Base-by-base conservation (phyloP, 2,797 vertebrate species). In the Pipistrellus nathusii region DNA sequence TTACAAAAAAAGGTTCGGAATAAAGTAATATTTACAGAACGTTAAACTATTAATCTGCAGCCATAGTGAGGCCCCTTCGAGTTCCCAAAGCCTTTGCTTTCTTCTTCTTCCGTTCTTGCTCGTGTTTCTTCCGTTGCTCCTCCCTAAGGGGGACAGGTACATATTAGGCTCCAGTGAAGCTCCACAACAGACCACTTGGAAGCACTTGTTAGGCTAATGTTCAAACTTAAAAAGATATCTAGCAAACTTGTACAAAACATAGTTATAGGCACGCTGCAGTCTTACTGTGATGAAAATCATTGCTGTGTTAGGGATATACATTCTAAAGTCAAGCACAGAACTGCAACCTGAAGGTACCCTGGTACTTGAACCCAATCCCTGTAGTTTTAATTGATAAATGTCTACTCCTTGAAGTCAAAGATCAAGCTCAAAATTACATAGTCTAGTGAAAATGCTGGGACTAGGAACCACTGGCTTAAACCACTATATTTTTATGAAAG, bases 61-160 rank as follows among this genome's bases (percentile, higher is more conserved):
- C 96, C 91, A 98, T 92, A 75, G 97, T 91, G 0, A 99, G 95
- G n/a, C 99, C 99, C 98, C 99, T 98, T 23, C 98, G 98, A 3
- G 98, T 98, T 66, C 98, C 98, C 0, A 99, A 97, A 78, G 98
- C n/a, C 30, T 96, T 98, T 73, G 98, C 98, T 82, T 99, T 99
- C 97, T 99, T 99, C 97, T 99, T 98, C 96, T 99, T 99, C 55
- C 99, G 98, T 78, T 96, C 98, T 75, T 98, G 98, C 6, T 84
- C 88, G 0, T 98, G 98, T 89, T 98, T 98, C 17, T 96, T 97
- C 71, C 99, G 98, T 32, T 99, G 98, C 41, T 98, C 97, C 11
- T 98, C 98, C 98, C 99, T 99, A 77, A 57, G 81, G 86, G 2
- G 76, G 2, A 97, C 5, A 83, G 44, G 73, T n/a, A 25, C 3